Evolutionary conservation across 2,888 invertebrate species (phyloP), one percentile per base, ranked within the genome.

Genomic region (Calameuta idolon): DNA sequence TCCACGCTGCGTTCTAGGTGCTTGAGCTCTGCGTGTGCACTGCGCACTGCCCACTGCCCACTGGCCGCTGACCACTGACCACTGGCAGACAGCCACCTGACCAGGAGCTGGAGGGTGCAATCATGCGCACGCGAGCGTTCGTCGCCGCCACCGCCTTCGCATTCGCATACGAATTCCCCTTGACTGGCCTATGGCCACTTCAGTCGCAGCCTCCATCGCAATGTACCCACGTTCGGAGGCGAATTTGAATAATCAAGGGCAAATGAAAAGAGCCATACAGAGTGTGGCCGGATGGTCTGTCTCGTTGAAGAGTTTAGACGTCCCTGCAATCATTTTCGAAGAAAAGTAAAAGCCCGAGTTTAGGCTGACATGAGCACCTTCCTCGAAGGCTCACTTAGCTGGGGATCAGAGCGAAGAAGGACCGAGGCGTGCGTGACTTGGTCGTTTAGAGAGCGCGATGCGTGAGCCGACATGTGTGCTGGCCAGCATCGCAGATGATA

Each of bases 91-190:
- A 33, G 69, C 69, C 78, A 78, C 78, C 89, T 88, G 89, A 89
- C 88, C 87, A 82, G 82, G 81, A 84, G 87, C 87, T 87, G 82
- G 83, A 85, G 87, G 87, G 85, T 84, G 85, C 85, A 89, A 90
- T 89, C 89, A 89, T 82, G 85, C 84, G 87, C 89, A 90, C 89
- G 89, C 89, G 86, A 90, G 75, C 77, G 30, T 40, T 40, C 40
- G 40, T 15, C 40, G 15, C 40, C 40, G 40, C 40, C 40, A 40
- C 40, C 40, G 40, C 40, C 40, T 40, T 40, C 40, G 40, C 40
- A 15, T 40, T 40, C 15, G 40, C 40, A 40, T 40, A 15, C 40
- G 40, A 40, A 40, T 40, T 40, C 40, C 40, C 40, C 15, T 40
- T 40, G 40, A 15, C 15, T 40, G 40, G 15, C 40, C 40, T 40